Percentiles rank a stretch among this genome's conserved stretches.
Conservation (phyloP, 2,113 vertebrate species). For the Gambusia affinis region DNA sequence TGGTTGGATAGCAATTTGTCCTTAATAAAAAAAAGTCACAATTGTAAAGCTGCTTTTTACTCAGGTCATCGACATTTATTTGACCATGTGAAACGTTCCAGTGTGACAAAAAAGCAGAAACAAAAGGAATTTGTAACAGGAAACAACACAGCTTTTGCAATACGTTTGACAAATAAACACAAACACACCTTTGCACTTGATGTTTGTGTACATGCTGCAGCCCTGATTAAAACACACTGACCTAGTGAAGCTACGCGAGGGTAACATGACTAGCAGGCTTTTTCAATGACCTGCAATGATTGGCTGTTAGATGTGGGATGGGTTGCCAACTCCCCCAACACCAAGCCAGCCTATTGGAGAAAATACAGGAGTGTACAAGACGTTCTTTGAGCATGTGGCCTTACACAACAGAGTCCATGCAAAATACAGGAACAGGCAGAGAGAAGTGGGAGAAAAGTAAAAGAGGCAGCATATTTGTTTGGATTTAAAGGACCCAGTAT, state of each 20-base stretch:
- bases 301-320: slow-evolving; percentile 73
- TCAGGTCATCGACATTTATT: background rate
- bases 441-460: slow-evolving; percentile 6
- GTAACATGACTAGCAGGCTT: slow-evolving; percentile 50
- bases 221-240: slow-evolving; percentile 55
- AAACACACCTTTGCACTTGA: background rate
- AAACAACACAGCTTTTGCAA: background rate
- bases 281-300: slow-evolving; percentile 45
- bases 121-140: background rate
- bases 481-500: slow-evolving; percentile 25
- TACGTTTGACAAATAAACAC: background rate
- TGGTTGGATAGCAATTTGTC: background rate
- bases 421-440: slow-evolving; percentile 2
- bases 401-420: slow-evolving; percentile 55
- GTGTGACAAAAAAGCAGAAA: too few relatives aligned
- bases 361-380: slow-evolving; percentile 65
- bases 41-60: background rate
- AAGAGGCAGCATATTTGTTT: slow-evolving; percentile 24
- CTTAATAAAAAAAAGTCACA: background rate
- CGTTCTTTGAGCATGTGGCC: slow-evolving; percentile 66
- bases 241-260: slow-evolving; percentile 34
- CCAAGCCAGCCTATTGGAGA: slow-evolving; percentile 63
- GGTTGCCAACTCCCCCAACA: slow-evolving; percentile 69
- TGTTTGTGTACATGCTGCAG: slow-evolving; percentile 9
- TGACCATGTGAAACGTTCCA: too few relatives aligned